Conservation (phyloP, 1,140 invertebrate species). For the Brachionus asplanchnoidis region DNA sequence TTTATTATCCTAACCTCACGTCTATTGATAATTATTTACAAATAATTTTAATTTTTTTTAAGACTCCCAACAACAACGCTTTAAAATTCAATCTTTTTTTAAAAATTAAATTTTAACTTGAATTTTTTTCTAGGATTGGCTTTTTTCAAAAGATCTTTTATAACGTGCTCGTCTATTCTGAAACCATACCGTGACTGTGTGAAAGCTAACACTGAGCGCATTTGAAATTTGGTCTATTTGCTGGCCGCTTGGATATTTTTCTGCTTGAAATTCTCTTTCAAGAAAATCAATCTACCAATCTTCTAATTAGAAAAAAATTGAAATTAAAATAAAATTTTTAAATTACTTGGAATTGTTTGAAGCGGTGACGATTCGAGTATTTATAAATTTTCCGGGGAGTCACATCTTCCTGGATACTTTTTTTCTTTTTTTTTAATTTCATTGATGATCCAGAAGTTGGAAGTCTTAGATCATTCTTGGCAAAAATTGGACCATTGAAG, state of each 20-base stretch:
- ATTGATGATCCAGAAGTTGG: not conserved
- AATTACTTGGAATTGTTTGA: not conserved
- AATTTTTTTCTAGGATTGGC: not conserved
- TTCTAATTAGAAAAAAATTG: not conserved
- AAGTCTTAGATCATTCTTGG: not conserved
- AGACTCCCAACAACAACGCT: too few species aligned
- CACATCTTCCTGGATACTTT: not conserved
- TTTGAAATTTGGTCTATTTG: not conserved
- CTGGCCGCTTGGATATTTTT: not conserved
- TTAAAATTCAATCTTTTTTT: not conserved
- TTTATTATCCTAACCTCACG: not conserved
- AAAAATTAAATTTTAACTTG: not conserved
- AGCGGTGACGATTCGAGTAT: not conserved
- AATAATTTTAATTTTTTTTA: not conserved
- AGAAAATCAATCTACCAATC: not conserved
- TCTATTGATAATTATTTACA: not conserved
- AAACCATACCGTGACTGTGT: constrained; percentile 12
- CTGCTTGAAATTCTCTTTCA: not conserved
- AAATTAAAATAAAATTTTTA: not conserved
- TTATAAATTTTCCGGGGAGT: not conserved
- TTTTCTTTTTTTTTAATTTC: not conserved
- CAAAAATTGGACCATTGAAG: not conserved
- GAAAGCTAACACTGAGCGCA: not conserved
- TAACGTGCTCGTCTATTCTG: constrained; percentile 15
- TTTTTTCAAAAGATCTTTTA: not conserved